Evolutionary conservation across 2,888 invertebrate genomes (phyloP).

Genomic region (Chirona hameri): DNA sequence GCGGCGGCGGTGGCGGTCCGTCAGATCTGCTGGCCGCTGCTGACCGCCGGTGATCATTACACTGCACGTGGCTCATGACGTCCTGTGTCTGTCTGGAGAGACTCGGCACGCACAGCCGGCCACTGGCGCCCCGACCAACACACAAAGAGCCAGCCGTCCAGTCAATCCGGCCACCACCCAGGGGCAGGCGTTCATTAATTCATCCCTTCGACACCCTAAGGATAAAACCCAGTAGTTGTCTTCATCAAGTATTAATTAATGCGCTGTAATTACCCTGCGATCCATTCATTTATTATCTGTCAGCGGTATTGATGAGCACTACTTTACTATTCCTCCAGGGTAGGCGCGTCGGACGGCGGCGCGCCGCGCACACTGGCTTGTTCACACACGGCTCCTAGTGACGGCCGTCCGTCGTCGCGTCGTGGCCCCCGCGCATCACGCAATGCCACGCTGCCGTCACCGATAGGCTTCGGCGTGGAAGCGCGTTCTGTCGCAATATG

Average conservation of each 20-base stretch:
- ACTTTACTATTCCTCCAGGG: background rate
- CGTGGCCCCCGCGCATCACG: background rate
- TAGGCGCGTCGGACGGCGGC: background rate
- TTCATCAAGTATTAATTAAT: constrained; percentile 24
- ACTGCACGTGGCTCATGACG: background rate
- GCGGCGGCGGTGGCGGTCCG: background rate
- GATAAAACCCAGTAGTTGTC: constrained; percentile 9
- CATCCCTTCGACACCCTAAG: constrained; percentile 26
- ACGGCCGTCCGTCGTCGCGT: no score
- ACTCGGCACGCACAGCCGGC: background rate
- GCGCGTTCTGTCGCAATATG: background rate
- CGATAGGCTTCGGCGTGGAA: background rate
- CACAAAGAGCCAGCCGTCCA: background rate
- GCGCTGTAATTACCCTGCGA: background rate
- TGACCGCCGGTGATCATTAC: no score
- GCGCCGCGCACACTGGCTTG: background rate
- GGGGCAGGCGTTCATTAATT: background rate
- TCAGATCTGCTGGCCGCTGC: no score
- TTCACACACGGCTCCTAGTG: background rate
- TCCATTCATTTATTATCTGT: constrained; percentile 12
- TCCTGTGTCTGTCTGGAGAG: background rate
- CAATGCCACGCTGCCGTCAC: background rate
- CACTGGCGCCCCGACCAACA: background rate
- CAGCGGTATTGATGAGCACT: constrained; percentile 1
- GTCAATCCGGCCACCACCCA: background rate